Evolutionary conservation across 2,888 invertebrate genomes (phyloP).

Genomic region (Baronia brevicornis): DNA sequence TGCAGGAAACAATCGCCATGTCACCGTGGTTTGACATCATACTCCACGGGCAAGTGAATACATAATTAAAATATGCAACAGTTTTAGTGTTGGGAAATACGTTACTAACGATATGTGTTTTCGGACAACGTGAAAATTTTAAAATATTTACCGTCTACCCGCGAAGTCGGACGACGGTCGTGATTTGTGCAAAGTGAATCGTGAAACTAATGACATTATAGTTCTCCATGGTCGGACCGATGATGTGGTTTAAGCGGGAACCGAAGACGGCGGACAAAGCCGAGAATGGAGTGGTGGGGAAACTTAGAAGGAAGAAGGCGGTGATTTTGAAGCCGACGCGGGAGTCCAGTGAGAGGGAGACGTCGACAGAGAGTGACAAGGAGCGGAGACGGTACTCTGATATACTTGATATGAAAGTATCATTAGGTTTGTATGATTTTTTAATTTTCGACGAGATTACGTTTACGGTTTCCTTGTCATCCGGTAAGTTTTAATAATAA

Average conservation of each 20-base stretch:
- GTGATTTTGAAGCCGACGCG: conserved; percentile 54
- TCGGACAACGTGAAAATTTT: conserved; percentile 7
- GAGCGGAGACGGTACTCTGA: conserved; percentile 64
- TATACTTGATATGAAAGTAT: conserved; percentile 62
- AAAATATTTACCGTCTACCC: no score
- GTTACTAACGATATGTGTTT: no score
- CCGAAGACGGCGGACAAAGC: conserved; percentile 54
- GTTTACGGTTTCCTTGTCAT: conserved; percentile 32
- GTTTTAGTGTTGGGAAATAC: no score
- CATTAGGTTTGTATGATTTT: conserved; percentile 48
- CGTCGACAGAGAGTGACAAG: conserved; percentile 65
- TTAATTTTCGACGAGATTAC: conserved; percentile 15
- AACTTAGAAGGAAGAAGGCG: conserved; percentile 59
- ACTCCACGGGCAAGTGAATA: no score
- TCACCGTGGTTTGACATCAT: no score
- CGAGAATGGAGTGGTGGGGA: conserved; percentile 53
- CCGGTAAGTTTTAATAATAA: no score
- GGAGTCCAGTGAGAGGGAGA: conserved; percentile 65
- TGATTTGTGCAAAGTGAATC: background rate
- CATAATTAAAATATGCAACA: no score
- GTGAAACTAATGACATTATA: no score
- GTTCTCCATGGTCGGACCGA: conserved; percentile 48
- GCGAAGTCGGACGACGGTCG: no score
- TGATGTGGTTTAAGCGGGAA: conserved; percentile 71
- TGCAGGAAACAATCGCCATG: conserved; percentile 2